Base-by-base conservation (phyloP, 1,140 invertebrate species). In the Drosophila jambulina region DNA sequence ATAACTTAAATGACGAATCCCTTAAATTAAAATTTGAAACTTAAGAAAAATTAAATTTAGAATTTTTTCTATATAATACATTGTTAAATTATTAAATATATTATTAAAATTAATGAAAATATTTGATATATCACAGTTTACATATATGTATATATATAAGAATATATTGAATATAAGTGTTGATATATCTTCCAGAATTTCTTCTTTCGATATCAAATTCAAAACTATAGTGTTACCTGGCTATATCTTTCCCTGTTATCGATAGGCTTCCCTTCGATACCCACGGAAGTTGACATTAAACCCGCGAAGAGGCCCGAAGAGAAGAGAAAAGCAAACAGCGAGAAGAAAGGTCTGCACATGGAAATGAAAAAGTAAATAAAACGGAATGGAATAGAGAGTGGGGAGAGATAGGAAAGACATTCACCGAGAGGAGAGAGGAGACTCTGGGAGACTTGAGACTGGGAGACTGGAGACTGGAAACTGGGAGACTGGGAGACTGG, bases 361-460 rank as follows among this genome's bases (percentile, higher is more conserved):
- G 53, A 75, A 58, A 83, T 59, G 58, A 80, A 68, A 80, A 82
- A 86, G 62, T 78, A 85, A 86, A 86, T 85, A 75, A 78, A 75
- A 78, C 29, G 61, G 70, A 82, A 78, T 82, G 64, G 81, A 67
- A 49, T 68, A 49, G 80, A 67, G 80, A 78, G 68, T 69, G 68
- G 70, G 72, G 64, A 62, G 60, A 78, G 64, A 76, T 71, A 65
- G 62, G 57, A 74, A 81, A 81, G 54, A 78, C 78, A 82, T 86
- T 84, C 78, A 75, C 62, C 56, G 21, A 68, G 61, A 48, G 8
- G 61, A 48, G 8, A 5, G 25, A 29, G 25, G 13, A 34, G 13
- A 49, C 2, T 2, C 2, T n/a, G 27, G 21, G 12, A 49, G 17
- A 25, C 46, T 43, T 19, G 5, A 36, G 15, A 36, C 32, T 23